These are phyloP conservation scores for Lepilemur ruficaudatus DNA, from an alignment of 2,797 vertebrate genomes.

Conservation along the genomic window DNA sequence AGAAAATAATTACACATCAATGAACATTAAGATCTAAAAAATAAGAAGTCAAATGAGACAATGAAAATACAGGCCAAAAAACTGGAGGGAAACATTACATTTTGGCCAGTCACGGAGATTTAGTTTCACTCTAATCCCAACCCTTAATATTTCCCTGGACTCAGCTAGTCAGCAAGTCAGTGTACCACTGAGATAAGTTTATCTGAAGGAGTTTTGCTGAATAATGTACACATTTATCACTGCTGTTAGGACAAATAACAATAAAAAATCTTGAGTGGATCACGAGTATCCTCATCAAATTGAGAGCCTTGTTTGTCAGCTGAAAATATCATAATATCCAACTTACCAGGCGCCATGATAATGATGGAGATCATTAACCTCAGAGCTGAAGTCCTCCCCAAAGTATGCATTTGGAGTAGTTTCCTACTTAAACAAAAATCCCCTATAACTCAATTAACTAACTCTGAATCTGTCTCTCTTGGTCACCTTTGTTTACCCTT, in stretches of 20 bases:
- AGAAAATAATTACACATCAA: background rate
- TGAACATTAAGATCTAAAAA: background rate
- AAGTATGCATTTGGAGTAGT: background rate
- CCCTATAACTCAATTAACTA: background rate
- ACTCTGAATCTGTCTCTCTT: background rate
- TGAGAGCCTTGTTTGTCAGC: background rate
- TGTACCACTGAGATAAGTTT: background rate
- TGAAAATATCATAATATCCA: background rate
- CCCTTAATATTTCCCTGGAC: background rate
- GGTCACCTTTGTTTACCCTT: background rate
- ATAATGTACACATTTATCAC: background rate
- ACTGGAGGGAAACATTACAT: background rate
- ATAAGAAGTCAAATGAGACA: background rate
- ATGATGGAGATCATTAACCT: background rate
- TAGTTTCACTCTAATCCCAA: background rate
- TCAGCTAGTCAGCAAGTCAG: background rate
- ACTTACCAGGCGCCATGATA: slow-evolving; percentile 21
- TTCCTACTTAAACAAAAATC: background rate
- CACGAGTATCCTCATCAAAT: background rate
- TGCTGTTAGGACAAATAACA: background rate
- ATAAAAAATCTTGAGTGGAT: background rate
- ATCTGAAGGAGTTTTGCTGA: background rate
- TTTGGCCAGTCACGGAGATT: background rate
- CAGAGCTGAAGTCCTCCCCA: background rate
- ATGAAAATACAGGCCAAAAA: background rate